Conservation (phyloP, 2,113 vertebrate genomes). For the Pituophis catenifer region DNA sequence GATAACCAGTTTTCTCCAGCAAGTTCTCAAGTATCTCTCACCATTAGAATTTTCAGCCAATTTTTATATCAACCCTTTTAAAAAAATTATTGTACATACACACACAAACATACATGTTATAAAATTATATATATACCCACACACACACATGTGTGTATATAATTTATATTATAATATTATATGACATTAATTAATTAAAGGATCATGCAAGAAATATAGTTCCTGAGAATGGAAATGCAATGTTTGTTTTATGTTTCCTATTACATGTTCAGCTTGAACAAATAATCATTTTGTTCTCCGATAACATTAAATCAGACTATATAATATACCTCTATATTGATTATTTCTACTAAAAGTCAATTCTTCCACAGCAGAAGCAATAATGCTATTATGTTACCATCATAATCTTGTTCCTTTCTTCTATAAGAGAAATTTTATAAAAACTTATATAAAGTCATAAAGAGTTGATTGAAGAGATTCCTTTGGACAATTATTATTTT, state of each 20-base stretch:
- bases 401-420: conserved; percentile 17
- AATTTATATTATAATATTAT: background rate
- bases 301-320: conserved; percentile 13
- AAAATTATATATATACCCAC: too few species aligned
- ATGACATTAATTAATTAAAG: background rate
- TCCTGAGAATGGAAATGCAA: background rate
- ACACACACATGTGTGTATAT: too few species aligned
- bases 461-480: too few species aligned
- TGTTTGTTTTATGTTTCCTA: background rate
- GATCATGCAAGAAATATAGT: background rate
- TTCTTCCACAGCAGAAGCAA: background rate
- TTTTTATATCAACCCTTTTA: background rate
- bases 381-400: background rate
- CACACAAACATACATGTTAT: too few species aligned
- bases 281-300: background rate
- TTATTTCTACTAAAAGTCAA: conserved; percentile 24
- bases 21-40: too few species aligned
- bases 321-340: conserved; percentile 22
- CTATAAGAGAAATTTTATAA: conserved; percentile 32
- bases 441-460: background rate
- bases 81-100: background rate
- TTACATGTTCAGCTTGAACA: background rate
- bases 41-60: background rate
- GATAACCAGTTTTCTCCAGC: background rate
- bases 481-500: too few species aligned